phyloP scores from a whole-genome alignment of 2,113 vertebrate species.

The Heliornis fulica region DNA sequence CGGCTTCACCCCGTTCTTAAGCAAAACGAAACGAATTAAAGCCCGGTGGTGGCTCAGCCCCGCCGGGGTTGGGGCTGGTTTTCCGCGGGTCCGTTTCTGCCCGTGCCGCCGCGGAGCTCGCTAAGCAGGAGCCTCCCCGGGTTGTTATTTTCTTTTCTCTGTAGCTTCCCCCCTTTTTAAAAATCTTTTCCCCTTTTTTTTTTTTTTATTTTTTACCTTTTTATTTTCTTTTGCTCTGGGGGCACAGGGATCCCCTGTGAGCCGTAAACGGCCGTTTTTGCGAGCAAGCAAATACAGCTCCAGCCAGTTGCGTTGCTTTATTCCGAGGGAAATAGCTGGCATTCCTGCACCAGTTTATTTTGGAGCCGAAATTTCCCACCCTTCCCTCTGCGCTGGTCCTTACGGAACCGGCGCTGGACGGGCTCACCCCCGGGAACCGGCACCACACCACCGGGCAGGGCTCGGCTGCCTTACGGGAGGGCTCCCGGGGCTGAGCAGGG shows the following conservation, averaged over 20 bases:
- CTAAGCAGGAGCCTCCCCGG: not conserved
- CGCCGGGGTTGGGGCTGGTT: not conserved
- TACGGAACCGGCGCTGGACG: not conserved
- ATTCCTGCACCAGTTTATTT: conserved; percentile 63
- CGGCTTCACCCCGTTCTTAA: not conserved
- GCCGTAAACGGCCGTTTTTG: not conserved
- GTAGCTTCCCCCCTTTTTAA: accelerated
- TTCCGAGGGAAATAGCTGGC: conserved; percentile 61
- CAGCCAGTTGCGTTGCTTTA: conserved; percentile 28
- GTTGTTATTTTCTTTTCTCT: not conserved
- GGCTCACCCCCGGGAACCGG: not conserved
- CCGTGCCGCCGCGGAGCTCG: not conserved
- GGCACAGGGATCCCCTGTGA: not conserved
- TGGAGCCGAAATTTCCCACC: conserved; percentile 61
- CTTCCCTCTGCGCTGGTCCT: conserved; percentile 37
- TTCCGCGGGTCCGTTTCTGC: not conserved
- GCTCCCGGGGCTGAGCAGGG: not conserved
- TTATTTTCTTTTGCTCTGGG: not conserved
- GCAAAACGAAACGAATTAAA: conserved; percentile 6
- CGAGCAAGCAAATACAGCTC: conserved; percentile 39
- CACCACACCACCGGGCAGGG: not conserved
- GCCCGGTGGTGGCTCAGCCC: not conserved
- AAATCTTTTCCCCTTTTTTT: too few relatives aligned
- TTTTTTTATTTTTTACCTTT: too few relatives aligned
- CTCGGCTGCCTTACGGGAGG: not conserved